These are phyloP conservation scores for Luscinia luscinia DNA, from an alignment of 2,797 vertebrate genomes.

Conservation along the genomic window DNA sequence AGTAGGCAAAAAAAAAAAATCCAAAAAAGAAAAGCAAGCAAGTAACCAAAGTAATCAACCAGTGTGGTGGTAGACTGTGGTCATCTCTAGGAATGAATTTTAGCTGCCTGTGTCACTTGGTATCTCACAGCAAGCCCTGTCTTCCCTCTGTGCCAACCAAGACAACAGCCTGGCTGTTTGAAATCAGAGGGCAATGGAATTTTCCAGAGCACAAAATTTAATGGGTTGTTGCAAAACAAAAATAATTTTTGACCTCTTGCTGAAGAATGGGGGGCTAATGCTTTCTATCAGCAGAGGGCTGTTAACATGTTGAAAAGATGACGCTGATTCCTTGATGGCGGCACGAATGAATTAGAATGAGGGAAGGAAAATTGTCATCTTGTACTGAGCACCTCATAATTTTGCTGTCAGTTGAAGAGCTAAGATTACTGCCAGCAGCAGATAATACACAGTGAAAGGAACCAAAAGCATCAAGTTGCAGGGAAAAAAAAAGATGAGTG, in stretches of 20 bases:
- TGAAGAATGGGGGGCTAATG: constrained; percentile 18
- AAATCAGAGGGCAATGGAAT: constrained; percentile 9
- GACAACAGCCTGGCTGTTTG: background rate
- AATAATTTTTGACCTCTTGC: constrained; percentile 45
- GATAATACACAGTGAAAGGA: constrained; percentile 52
- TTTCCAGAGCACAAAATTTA: constrained; percentile 55
- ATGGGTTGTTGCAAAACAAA: constrained; percentile 58
- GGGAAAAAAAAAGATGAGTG: background rate
- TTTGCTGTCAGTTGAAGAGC: constrained; percentile 69
- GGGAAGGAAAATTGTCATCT: constrained; percentile 56
- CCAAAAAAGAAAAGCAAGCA: background rate
- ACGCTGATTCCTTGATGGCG: constrained; percentile 13
- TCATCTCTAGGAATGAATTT: background rate
- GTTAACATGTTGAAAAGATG: constrained; percentile 21
- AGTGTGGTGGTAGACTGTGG: rapidly evolving
- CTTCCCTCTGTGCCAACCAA: background rate
- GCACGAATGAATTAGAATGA: constrained; percentile 65
- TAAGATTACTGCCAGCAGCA: constrained; percentile 55
- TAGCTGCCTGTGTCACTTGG: background rate
- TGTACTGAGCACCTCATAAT: constrained; percentile 60
- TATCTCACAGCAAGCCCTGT: background rate
- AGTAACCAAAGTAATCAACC: background rate
- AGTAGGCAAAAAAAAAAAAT: background rate
- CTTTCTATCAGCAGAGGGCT: constrained; percentile 51
- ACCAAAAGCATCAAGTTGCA: constrained; percentile 53